Conservation (phyloP, 2,113 vertebrate genomes). For the Gambusia affinis region DNA sequence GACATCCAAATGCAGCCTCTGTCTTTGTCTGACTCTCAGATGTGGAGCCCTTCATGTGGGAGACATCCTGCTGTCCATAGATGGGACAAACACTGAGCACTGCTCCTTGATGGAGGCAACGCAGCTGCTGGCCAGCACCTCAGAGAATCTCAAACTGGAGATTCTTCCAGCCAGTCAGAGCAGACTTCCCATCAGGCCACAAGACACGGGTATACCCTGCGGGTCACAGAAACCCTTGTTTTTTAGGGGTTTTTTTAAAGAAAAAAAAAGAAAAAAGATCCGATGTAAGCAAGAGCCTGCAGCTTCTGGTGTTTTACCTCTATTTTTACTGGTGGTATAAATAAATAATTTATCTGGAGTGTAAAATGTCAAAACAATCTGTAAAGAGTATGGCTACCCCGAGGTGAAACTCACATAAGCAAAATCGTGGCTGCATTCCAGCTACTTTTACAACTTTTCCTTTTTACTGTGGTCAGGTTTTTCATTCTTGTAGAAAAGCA, state of each 20-base stretch:
- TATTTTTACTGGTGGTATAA: background rate
- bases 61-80: slow-evolving; percentile 92
- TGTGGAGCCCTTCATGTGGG: slow-evolving; percentile 90
- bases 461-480: background rate
- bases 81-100: slow-evolving; percentile 92
- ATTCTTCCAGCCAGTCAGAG: slow-evolving; percentile 88
- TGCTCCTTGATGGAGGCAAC: slow-evolving; percentile 93
- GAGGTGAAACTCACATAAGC: background rate
- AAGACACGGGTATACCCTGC: slow-evolving; percentile 87
- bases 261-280: background rate
- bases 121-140: slow-evolving; percentile 88
- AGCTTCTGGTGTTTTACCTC: background rate
- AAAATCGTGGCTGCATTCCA: too few species aligned
- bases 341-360: background rate
- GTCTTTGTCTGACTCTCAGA: slow-evolving; percentile 67
- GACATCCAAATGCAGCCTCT: background rate
- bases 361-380: slow-evolving; percentile 10
- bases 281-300: background rate
- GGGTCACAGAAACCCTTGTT: background rate
- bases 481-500: background rate
- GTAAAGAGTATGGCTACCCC: background rate
- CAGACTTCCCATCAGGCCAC: slow-evolving; percentile 83
- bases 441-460: too few species aligned
- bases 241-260: too few species aligned
- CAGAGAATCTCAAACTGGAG: slow-evolving; percentile 88